A percentile compares a stretch with the other conserved stretches of the same genome.
These are phyloP conservation scores for Xiphydria camelus DNA, from an alignment of 2,888 invertebrate genomes.

Conservation along the genomic window DNA sequence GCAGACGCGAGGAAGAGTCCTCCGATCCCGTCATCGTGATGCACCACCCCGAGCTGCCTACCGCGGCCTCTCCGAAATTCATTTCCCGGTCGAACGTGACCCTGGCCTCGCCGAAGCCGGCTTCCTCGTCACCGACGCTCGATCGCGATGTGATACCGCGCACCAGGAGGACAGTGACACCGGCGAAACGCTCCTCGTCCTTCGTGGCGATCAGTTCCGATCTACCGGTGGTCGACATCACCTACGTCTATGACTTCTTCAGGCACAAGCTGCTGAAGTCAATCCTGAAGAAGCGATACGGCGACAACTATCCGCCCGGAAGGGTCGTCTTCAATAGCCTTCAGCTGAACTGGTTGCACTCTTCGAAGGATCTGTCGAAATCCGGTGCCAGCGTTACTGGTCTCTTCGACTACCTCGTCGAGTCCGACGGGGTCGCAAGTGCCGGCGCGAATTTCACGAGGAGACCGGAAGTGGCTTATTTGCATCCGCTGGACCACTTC, in stretches of 20 bases:
- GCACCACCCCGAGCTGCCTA: too few species aligned
- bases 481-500: conserved; percentile 46
- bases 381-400: too few species aligned
- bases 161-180: neutral
- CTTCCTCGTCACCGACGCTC: conserved; percentile 33
- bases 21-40: too few species aligned
- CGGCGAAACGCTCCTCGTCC: conserved; percentile 30
- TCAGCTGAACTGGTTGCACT: conserved; percentile 39
- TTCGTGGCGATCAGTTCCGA: conserved; percentile 27
- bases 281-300: conserved; percentile 38
- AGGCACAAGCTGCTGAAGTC: conserved; percentile 42
- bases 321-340: conserved; percentile 48
- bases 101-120: conserved; percentile 22
- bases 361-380: too few species aligned
- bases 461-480: conserved; percentile 25
- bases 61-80: too few species aligned
- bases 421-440: conserved; percentile 35
- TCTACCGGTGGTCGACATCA: conserved; percentile 36
- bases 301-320: conserved; percentile 45
- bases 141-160: too few species aligned
- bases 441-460: conserved; percentile 19
- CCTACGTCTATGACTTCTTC: conserved; percentile 38
- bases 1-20: neutral
- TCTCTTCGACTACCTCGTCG: too few species aligned
- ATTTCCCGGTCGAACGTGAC: too few species aligned